Percentiles rank a stretch among this genome's conserved stretches.
phyloP scores from a whole-genome alignment of 2,113 vertebrate species.

The human region DNA sequence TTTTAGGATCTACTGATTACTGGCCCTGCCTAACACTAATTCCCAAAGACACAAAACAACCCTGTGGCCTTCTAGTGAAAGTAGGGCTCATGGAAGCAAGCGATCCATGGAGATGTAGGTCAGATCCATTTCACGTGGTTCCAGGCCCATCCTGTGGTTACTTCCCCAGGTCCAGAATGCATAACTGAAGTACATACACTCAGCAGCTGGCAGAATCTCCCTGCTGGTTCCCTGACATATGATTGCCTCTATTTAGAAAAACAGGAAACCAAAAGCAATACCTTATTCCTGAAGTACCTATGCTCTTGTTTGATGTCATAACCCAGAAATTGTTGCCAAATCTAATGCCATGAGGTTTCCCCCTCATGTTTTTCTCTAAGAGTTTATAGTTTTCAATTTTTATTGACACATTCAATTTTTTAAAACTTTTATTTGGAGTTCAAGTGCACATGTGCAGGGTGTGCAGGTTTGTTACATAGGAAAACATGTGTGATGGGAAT shows the following conservation, averaged over 20 bases:
- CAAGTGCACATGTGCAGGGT: too few relatives aligned
- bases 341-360: background rate
- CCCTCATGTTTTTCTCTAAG: background rate
- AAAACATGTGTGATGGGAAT: too few relatives aligned
- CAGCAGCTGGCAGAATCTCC: too few relatives aligned
- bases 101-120: background rate
- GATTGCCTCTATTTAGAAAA: too few relatives aligned
- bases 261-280: background rate
- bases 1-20: too few relatives aligned
- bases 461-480: too few relatives aligned
- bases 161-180: background rate
- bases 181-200: too few relatives aligned
- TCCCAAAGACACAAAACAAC: background rate
- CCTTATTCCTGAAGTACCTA: accelerated
- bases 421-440: too few relatives aligned
- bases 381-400: background rate
- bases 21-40: too few relatives aligned
- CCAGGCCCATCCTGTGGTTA: background rate
- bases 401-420: too few relatives aligned
- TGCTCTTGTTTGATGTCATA: background rate
- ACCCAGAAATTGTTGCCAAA: background rate
- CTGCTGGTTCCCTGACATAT: background rate
- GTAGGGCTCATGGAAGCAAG: too few relatives aligned
- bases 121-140: background rate
- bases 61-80: too few relatives aligned